Base-by-base conservation (phyloP, 92 coral and sea anemone genomes). In the Montipora capitata region DNA sequence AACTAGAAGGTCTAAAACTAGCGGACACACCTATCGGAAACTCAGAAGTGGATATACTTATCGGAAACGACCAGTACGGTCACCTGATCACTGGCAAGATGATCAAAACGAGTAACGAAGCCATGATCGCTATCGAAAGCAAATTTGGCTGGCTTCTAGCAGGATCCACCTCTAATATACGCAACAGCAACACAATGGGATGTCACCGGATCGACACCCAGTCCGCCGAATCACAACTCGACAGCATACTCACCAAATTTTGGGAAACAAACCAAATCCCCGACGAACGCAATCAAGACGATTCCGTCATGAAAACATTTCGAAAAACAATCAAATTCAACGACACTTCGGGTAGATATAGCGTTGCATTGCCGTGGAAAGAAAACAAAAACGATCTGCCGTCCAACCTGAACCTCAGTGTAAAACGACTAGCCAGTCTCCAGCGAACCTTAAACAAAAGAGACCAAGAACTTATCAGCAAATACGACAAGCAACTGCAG, bases 241-340 rank as follows among this genome's bases (percentile, higher is more conserved):
- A 72, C 45, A 40, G 15, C n/a, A 6, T 72, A 18, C 77, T 72
- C 13, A 39, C 85, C 39, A 80, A 80, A 39, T 66, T 80, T 38
- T 80, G 85, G 85, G 85, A 80, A 44, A 80, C 9, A 40, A 10
- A 64, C 56, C 51, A 62, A 40, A 79, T 44, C 49, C n/a, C n/a
- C n/a, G n/a, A n/a, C n/a, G n/a, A n/a, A n/a, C n/a, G n/a, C n/a
- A n/a, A n/a, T n/a, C n/a, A n/a, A n/a, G n/a, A n/a, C n/a, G n/a
- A n/a, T n/a, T n/a, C n/a, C 49, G 49, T 44, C 49, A 44, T 44
- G 49, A 44, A 44, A 44, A 44, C 44, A 16, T 72, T 72, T 14
- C 44, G 41, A 18, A 39, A 72, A 72, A 20, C 77, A 40, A 72
- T 72, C 77, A 3, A 72, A 52, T 72, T 72, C 41, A 72, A 72